Conservation (phyloP, 2,888 invertebrate species). For the Sialis fuliginosa region DNA sequence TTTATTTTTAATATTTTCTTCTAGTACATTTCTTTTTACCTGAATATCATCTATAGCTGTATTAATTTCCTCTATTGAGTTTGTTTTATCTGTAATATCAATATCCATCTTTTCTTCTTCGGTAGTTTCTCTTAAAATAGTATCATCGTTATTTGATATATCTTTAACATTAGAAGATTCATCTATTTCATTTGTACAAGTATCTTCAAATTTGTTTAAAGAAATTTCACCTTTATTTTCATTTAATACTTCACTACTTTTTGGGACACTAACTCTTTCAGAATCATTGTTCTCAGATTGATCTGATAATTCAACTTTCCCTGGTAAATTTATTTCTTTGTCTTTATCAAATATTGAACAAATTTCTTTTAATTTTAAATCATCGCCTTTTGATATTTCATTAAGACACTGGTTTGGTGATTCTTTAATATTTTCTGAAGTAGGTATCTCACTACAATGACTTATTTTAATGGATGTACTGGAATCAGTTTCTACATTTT, state of each 20-base stretch:
- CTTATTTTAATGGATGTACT: no score
- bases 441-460: no score
- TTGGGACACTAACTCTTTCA: not conserved
- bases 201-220: constrained; percentile 5
- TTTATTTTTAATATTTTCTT: not conserved
- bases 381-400: no score
- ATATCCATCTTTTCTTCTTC: constrained; percentile 4
- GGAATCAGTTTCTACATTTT: no score
- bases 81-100: constrained; percentile 4
- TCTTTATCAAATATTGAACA: no score
- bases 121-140: not conserved
- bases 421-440: no score
- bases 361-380: no score
- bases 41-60: not conserved
- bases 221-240: constrained; percentile 8
- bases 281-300: not conserved
- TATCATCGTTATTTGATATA: constrained; percentile 4
- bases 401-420: no score
- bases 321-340: no score
- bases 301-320: no score
- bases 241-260: constrained; percentile 7
- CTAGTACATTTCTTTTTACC: not conserved
- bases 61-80: constrained; percentile 2
- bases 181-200: constrained; percentile 6
- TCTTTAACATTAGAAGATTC: constrained; percentile 5